These are phyloP conservation scores for Proterorhinus semilunaris DNA, from an alignment of 2,113 vertebrate species.

Conservation along the genomic window DNA sequence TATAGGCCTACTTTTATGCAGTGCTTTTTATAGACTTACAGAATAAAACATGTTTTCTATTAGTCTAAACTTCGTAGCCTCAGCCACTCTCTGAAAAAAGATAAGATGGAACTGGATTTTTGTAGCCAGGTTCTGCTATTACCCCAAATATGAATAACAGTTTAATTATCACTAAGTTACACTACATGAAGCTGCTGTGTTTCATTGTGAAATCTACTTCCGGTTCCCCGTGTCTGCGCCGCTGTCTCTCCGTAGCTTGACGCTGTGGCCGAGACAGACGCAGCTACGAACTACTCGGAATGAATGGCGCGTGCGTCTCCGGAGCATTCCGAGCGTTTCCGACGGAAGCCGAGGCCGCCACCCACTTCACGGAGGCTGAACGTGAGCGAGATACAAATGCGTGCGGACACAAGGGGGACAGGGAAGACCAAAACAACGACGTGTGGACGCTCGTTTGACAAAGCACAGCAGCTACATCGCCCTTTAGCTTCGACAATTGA, in stretches of 20 bases:
- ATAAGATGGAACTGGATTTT: too few species aligned
- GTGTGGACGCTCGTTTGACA: background rate
- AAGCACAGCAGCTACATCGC: background rate
- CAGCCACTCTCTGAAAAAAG: too few species aligned
- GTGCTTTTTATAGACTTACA: too few species aligned
- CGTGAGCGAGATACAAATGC: background rate
- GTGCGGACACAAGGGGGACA: background rate
- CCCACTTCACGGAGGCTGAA: conserved; percentile 18
- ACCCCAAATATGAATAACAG: too few species aligned
- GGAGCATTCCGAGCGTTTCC: background rate
- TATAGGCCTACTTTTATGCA: too few species aligned
- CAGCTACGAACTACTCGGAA: conserved; percentile 24
- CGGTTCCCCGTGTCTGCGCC: background rate
- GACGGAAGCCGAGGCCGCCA: conserved; percentile 44
- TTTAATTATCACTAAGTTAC: too few species aligned
- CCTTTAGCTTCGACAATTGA: background rate
- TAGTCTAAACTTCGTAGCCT: too few species aligned
- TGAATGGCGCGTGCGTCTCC: conserved; percentile 43
- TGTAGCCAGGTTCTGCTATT: too few species aligned
- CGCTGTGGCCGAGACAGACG: conserved; percentile 22
- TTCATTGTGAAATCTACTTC: conserved; percentile 13
- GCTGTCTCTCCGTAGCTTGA: conserved; percentile 17
- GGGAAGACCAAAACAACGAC: too few species aligned
- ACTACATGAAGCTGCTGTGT: too few species aligned
- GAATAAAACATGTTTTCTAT: too few species aligned